A percentile compares a stretch with the other conserved stretches of the same genome.
Evolutionary conservation across 2,888 invertebrate species (phyloP).

Genomic region (Heliconius hortense): DNA sequence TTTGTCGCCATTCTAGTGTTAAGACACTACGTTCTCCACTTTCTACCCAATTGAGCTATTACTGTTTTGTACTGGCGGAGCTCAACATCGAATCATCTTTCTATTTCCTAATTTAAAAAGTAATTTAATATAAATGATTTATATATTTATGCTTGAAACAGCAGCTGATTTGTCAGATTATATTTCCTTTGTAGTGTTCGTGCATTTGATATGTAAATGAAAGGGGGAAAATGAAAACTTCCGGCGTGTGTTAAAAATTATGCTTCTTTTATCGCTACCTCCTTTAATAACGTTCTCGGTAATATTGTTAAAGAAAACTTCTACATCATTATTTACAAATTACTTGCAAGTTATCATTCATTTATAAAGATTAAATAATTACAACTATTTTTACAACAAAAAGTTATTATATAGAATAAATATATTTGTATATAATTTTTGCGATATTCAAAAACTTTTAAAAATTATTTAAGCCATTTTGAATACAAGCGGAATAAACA

Average conservation of each 20-base stretch:
- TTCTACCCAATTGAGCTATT: no score
- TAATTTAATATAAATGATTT: background rate
- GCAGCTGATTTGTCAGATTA: slow-evolving; percentile 4
- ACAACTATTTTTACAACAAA: no score
- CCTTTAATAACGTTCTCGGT: background rate
- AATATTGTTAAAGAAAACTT: background rate
- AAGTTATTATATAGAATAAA: no score
- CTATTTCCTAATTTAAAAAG: no score
- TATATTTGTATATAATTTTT: no score
- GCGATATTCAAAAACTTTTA: no score
- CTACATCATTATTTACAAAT: background rate
- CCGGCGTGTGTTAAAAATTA: slow-evolving; percentile 4
- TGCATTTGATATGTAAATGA: background rate
- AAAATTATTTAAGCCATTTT: no score
- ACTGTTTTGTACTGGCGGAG: no score
- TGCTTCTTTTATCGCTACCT: background rate
- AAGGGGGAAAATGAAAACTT: slow-evolving; percentile 3
- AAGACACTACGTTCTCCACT: no score
- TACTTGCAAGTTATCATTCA: background rate
- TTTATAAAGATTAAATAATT: background rate
- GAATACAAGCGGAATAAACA: no score
- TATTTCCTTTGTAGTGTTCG: slow-evolving; percentile 2
- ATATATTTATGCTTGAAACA: background rate
- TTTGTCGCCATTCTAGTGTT: no score
- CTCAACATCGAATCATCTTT: no score